These are phyloP conservation scores for Drosophila virilis DNA, from an alignment of 1,140 invertebrate species.

Conservation along the genomic window DNA sequence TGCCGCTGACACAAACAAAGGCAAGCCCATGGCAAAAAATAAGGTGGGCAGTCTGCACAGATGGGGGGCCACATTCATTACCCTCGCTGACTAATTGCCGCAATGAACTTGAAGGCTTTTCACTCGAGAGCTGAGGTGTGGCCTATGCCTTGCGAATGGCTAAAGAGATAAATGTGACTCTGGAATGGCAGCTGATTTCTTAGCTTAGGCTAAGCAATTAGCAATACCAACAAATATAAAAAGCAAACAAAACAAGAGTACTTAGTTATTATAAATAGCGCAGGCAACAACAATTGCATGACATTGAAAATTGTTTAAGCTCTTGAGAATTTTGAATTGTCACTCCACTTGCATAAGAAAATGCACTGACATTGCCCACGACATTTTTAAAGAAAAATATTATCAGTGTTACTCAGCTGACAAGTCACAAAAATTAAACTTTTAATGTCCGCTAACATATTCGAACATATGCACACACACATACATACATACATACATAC, in stretches of 20 bases:
- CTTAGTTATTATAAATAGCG: too few species aligned
- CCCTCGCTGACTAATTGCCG: constrained; percentile 14
- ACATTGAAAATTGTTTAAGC: constrained; percentile 44
- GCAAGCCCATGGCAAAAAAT: not conserved
- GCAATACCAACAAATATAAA: constrained; percentile 20
- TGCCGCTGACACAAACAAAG: not conserved
- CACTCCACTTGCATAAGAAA: not conserved
- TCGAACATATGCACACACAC: too few species aligned
- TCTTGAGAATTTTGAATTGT: constrained; percentile 1
- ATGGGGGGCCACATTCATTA: not conserved
- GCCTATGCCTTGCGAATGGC: not conserved
- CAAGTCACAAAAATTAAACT: too few species aligned
- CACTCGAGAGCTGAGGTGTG: constrained; percentile 10
- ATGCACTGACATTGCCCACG: too few species aligned
- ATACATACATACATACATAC: too few species aligned
- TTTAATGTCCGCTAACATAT: too few species aligned
- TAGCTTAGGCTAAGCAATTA: constrained; percentile 32
- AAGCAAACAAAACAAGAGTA: constrained; percentile 16
- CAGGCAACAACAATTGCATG: constrained; percentile 5
- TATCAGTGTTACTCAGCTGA: too few species aligned
- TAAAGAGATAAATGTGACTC: not conserved
- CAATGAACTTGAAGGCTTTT: constrained; percentile 59
- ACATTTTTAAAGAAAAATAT: too few species aligned
- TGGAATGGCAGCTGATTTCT: not conserved
- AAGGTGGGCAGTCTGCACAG: not conserved